These are phyloP conservation scores for Alsophila aescularia DNA, from an alignment of 2,888 invertebrate genomes.

Conservation along the genomic window DNA sequence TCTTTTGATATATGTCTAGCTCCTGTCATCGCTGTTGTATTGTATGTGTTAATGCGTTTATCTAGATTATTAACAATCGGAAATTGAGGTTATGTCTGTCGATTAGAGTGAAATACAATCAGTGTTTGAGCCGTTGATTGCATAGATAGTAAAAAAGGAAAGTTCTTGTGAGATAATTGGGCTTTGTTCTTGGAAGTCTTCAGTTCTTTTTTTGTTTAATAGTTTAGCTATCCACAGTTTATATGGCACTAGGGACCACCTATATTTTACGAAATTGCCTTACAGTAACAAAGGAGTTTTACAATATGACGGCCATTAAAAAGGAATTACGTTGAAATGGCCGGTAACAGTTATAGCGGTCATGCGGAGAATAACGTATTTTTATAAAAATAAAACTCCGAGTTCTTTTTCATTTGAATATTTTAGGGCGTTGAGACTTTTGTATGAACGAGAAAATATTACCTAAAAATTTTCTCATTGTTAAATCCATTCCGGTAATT, in stretches of 20 bases:
- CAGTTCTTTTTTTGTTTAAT: not conserved
- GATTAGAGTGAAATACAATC: conserved; percentile 1
- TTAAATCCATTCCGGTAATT: too few species aligned
- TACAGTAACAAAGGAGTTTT: conserved; percentile 40
- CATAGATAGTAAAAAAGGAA: conserved; percentile 17
- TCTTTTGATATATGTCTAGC: conserved; percentile 28
- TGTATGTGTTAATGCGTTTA: conserved; percentile 17
- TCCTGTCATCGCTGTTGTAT: conserved; percentile 23
- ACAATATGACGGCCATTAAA: conserved; percentile 51
- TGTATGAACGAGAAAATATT: too few species aligned
- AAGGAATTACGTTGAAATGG: conserved; percentile 50
- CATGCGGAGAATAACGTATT: conserved; percentile 27
- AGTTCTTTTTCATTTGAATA: too few species aligned
- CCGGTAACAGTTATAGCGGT: conserved; percentile 29
- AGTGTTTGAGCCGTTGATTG: conserved; percentile 11
- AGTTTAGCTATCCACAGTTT: conserved; percentile 13
- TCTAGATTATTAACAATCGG: conserved; percentile 16
- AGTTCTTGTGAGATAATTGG: conserved; percentile 4
- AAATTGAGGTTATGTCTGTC: conserved; percentile 19
- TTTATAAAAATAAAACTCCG: too few species aligned
- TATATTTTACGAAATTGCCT: conserved; percentile 35
- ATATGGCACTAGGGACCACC: conserved; percentile 21
- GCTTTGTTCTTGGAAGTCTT: not conserved
- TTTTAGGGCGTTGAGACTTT: too few species aligned
- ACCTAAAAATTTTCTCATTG: too few species aligned